A percentile compares a stretch with the other conserved stretches of the same genome.
Evolutionary conservation across 1,140 invertebrate species (phyloP).

Genomic region (Pollicipes pollicipes): DNA sequence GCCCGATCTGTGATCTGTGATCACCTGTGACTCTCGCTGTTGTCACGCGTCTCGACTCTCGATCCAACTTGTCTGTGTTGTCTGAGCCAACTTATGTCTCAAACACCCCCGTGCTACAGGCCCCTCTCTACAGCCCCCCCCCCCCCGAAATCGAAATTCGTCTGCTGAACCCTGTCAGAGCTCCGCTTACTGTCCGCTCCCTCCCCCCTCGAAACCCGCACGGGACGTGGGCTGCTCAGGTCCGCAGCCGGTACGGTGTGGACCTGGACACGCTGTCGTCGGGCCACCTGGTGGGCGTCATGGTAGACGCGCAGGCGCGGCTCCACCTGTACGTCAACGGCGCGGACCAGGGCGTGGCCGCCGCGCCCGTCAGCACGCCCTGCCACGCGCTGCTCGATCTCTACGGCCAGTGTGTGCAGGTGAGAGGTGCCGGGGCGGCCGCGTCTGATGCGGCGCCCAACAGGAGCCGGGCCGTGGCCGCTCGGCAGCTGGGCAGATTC

Average conservation of each 20-base stretch:
- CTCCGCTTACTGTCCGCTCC: background rate
- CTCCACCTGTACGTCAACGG: constrained; percentile 51
- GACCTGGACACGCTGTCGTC: constrained; percentile 43
- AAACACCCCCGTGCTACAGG: background rate
- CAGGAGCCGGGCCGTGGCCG: background rate
- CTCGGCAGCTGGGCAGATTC: background rate
- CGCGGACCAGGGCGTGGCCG: constrained; percentile 43
- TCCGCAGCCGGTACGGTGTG: constrained; percentile 44
- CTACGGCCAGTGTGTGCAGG: constrained; percentile 67
- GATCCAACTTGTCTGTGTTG: constrained; percentile 4
- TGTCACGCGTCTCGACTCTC: too few species aligned
- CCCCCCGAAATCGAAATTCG: too few species aligned
- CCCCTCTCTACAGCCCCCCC: background rate
- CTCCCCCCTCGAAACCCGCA: background rate
- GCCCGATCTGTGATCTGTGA: too few species aligned
- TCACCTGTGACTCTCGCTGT: too few species aligned
- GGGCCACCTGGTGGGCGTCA: constrained; percentile 43
- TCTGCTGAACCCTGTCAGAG: too few species aligned
- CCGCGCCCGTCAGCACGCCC: constrained; percentile 32
- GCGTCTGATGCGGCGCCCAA: background rate
- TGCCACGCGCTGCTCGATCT: constrained; percentile 58
- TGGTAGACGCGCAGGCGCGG: constrained; percentile 40
- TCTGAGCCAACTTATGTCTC: constrained; percentile 18
- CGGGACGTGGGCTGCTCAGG: constrained; percentile 27
- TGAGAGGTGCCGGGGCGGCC: constrained; percentile 22